phyloP scores from a whole-genome alignment of 2,113 vertebrate species.

The Nycticebus coucang region DNA sequence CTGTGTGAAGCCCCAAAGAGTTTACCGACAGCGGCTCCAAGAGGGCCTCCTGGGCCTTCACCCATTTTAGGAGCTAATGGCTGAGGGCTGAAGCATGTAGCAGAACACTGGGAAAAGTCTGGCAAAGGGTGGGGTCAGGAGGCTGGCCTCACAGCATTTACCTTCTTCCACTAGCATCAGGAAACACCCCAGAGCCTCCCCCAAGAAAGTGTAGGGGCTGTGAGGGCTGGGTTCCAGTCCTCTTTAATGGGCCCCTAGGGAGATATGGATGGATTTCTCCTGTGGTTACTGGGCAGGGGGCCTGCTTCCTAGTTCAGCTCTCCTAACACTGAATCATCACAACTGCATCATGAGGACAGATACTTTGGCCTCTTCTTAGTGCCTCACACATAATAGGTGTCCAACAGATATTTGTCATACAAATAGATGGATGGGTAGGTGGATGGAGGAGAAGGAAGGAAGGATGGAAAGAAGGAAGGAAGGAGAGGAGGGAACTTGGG shows the following conservation, averaged over 20 bases:
- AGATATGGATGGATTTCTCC: background rate
- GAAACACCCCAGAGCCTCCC: background rate
- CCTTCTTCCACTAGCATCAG: background rate
- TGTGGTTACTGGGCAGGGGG: background rate
- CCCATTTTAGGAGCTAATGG: background rate
- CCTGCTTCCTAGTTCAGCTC: background rate
- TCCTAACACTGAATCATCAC: background rate
- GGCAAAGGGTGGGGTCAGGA: background rate
- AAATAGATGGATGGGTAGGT: background rate
- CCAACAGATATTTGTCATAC: background rate
- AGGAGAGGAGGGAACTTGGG: background rate
- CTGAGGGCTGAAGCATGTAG: background rate
- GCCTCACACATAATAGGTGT: background rate
- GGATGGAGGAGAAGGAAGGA: background rate
- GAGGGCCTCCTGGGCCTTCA: background rate
- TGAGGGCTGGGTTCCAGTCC: background rate
- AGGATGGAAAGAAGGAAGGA: background rate
- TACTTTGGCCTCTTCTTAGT: background rate
- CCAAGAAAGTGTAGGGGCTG: background rate
- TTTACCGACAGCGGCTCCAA: background rate
- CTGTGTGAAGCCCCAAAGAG: background rate
- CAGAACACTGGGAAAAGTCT: background rate
- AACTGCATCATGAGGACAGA: background rate
- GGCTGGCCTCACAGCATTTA: background rate
- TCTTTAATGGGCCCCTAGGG: background rate